Conservation (phyloP, 2,113 vertebrate genomes). For the Cyprinus carpio region DNA sequence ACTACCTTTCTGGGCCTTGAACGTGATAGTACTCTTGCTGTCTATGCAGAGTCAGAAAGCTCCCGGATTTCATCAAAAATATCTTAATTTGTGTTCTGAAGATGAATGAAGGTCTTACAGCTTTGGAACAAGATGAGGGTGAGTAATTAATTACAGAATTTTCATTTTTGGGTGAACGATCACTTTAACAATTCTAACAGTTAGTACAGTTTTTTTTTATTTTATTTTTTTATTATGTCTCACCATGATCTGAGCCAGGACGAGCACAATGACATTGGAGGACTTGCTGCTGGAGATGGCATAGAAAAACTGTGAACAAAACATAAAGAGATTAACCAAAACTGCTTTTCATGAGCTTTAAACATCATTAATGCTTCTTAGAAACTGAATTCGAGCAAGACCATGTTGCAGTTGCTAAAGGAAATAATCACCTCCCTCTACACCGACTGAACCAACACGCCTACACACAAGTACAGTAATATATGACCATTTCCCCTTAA, state of each 20-base stretch:
- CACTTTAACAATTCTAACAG: neutral
- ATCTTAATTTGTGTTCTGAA: too few relatives aligned
- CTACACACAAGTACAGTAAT: neutral
- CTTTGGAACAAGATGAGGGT: too few relatives aligned
- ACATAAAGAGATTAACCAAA: neutral
- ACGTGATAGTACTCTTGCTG: too few relatives aligned
- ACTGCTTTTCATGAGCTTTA: neutral
- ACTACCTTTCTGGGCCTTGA: too few relatives aligned
- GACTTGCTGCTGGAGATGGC: slow-evolving; percentile 99
- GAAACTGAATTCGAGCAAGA: neutral
- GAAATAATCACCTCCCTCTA: neutral
- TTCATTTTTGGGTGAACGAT: too few relatives aligned
- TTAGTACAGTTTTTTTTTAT: neutral
- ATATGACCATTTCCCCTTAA: neutral
- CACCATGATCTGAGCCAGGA: slow-evolving; percentile 98
- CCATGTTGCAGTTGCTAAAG: neutral
- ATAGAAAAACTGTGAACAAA: slow-evolving; percentile 88
- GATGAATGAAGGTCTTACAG: too few relatives aligned
- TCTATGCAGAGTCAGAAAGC: too few relatives aligned
- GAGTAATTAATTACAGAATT: too few relatives aligned
- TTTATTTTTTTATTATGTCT: slow-evolving; percentile 58
- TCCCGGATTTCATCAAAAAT: too few relatives aligned
- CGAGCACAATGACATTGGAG: slow-evolving; percentile 98
- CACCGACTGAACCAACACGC: neutral
- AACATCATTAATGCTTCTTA: neutral